These are phyloP conservation scores for Cataglyphis hispanica DNA, from an alignment of 1,140 invertebrate species.

Conservation along the genomic window DNA sequence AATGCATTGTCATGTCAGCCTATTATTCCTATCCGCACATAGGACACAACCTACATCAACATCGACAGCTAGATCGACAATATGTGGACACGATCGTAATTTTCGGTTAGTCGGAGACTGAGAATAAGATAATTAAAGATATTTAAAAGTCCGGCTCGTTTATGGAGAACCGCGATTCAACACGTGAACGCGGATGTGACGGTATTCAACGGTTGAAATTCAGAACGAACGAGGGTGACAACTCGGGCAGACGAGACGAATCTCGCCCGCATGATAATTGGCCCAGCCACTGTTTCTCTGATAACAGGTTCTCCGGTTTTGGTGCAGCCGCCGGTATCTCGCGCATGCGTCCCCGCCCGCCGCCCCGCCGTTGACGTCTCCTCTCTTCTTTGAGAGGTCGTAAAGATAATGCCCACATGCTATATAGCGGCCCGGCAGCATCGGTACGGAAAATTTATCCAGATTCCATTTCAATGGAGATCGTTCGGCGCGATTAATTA, in stretches of 20 bases:
- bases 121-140: no score
- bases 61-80: background rate
- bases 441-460: constrained; percentile 73
- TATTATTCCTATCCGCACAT: constrained; percentile 2
- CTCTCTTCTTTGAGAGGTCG: constrained; percentile 76
- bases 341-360: constrained; percentile 73
- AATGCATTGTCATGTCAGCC: constrained; percentile 8
- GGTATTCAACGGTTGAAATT: constrained; percentile 1
- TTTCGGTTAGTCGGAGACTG: background rate
- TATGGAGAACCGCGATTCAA: no score
- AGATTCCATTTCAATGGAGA: constrained; percentile 75
- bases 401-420: constrained; percentile 83
- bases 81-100: background rate
- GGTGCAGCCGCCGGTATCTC: constrained; percentile 61
- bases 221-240: constrained; percentile 25
- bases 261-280: constrained; percentile 75
- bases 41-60: background rate
- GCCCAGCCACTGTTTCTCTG: constrained; percentile 78
- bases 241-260: constrained; percentile 33
- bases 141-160: background rate
- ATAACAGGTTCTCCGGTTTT: constrained; percentile 79
- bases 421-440: constrained; percentile 47
- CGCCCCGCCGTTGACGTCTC: constrained; percentile 52
- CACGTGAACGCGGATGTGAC: constrained; percentile 6
- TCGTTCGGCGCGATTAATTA: constrained; percentile 71